phyloP scores from a whole-genome alignment of 2,888 invertebrate genomes.

The Coelopa pilipes region DNA sequence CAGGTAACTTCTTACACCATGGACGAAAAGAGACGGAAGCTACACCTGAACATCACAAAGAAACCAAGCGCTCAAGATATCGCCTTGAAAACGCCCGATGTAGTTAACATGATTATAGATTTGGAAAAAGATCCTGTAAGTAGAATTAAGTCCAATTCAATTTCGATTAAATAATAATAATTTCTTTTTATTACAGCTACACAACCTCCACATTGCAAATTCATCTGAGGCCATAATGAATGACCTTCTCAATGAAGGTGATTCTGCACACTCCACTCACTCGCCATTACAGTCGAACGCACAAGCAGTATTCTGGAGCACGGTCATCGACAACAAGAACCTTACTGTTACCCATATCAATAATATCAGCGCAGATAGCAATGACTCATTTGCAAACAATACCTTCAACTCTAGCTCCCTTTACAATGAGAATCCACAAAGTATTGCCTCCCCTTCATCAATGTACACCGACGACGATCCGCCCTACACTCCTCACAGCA shows the following conservation, averaged over 20 bases:
- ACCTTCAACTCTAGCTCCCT: slow-evolving; percentile 32
- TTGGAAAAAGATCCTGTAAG: slow-evolving; percentile 36
- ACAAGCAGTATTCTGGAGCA: slow-evolving; percentile 24
- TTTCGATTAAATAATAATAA: not conserved
- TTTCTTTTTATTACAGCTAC: slow-evolving; percentile 22
- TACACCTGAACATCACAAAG: slow-evolving; percentile 42
- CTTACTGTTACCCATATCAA: slow-evolving; percentile 40
- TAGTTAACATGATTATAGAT: slow-evolving; percentile 46
- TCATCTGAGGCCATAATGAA: slow-evolving; percentile 24
- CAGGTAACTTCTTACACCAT: slow-evolving; percentile 36
- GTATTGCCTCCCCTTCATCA: slow-evolving; percentile 8
- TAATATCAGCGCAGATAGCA: slow-evolving; percentile 36
- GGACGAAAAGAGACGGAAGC: slow-evolving; percentile 46
- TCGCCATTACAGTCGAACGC: not conserved
- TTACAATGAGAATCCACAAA: slow-evolving; percentile 13
- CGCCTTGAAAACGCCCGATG: slow-evolving; percentile 48
- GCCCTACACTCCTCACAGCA: slow-evolving; percentile 53
- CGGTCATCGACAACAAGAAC: slow-evolving; percentile 39
- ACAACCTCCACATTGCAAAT: not conserved
- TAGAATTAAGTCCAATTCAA: not conserved
- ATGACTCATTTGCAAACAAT: slow-evolving; percentile 35
- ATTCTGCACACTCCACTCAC: not conserved
- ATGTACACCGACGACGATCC: slow-evolving; percentile 40
- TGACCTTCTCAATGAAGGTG: slow-evolving; percentile 1
- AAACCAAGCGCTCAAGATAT: slow-evolving; percentile 26